A percentile compares a stretch with the other conserved stretches of the same genome.
Conservation (phyloP, 2,113 vertebrate genomes). For the Oryzias melastigma region DNA sequence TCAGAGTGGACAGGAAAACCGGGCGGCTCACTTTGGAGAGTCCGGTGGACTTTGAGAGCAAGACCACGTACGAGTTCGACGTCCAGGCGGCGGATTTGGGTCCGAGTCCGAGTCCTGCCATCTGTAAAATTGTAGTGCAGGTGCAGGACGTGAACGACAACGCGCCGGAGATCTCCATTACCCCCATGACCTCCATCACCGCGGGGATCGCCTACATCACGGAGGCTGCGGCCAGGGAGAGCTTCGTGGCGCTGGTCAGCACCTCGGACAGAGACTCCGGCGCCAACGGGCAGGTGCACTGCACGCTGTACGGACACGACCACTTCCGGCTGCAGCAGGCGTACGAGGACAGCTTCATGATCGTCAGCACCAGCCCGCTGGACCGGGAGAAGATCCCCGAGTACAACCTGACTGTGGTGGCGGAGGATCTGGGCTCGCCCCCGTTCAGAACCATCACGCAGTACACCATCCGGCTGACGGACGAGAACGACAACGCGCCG, state of each 20-base stretch:
- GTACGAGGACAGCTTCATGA: slow-evolving; percentile 94
- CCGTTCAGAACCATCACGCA: slow-evolving; percentile 87
- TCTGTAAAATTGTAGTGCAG: slow-evolving; percentile 90
- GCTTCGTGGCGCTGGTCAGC: slow-evolving; percentile 94
- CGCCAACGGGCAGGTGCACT: slow-evolving; percentile 89
- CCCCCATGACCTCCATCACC: slow-evolving; percentile 84
- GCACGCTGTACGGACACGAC: slow-evolving; percentile 89
- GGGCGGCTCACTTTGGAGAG: slow-evolving; percentile 87
- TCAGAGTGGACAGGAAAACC: slow-evolving; percentile 86
- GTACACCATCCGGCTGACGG: slow-evolving; percentile 86
- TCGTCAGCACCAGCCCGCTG: slow-evolving; percentile 84
- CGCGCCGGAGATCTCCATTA: slow-evolving; percentile 89
- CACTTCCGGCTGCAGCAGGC: slow-evolving; percentile 93
- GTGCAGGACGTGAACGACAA: slow-evolving; percentile 96
- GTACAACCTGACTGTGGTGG: slow-evolving; percentile 93
- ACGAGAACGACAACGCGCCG: slow-evolving; percentile 91
- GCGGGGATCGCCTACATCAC: slow-evolving; percentile 79
- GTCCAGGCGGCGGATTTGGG: slow-evolving; percentile 90
- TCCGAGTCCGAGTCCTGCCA: slow-evolving; percentile 84
- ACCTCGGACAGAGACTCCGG: slow-evolving; percentile 93
- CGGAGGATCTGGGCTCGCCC: slow-evolving; percentile 88
- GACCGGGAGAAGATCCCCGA: slow-evolving; percentile 90
- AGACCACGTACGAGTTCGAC: slow-evolving; percentile 92
- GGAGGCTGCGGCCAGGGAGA: slow-evolving; percentile 88
- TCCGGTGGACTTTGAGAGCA: slow-evolving; percentile 88